phyloP scores from a whole-genome alignment of 2,888 invertebrate species.

The Hartigia nigra region DNA sequence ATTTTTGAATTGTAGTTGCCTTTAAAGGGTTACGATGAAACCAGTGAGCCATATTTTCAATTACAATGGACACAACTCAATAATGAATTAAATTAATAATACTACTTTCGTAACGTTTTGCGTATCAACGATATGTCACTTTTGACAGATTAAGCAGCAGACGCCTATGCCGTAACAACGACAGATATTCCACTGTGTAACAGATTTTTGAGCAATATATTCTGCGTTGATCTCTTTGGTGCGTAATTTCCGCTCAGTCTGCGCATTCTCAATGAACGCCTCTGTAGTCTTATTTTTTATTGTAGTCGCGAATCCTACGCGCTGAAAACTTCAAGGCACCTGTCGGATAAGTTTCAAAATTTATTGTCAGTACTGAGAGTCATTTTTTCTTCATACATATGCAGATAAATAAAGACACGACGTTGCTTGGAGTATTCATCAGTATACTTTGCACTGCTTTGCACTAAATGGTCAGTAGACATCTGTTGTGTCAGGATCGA shows the following conservation, averaged over 20 bases:
- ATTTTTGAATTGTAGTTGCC: slow-evolving; percentile 67
- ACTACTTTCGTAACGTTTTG: neutral
- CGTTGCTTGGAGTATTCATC: neutral
- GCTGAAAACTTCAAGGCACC: neutral
- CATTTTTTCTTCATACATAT: neutral
- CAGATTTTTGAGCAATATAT: neutral
- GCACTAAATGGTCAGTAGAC: too few species aligned
- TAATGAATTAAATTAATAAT: neutral
- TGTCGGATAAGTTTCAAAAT: too few species aligned
- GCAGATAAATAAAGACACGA: too few species aligned
- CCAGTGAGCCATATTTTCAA: slow-evolving; percentile 66
- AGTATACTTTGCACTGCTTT: neutral
- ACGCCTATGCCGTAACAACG: slow-evolving; percentile 20
- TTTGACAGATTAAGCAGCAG: slow-evolving; percentile 41
- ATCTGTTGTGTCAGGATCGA: neutral
- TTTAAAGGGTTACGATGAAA: slow-evolving; percentile 75
- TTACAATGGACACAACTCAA: neutral
- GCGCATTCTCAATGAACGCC: neutral
- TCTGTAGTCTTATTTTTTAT: neutral
- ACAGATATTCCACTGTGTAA: slow-evolving; percentile 36
- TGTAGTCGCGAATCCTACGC: neutral
- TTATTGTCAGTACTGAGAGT: neutral
- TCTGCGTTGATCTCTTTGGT: neutral
- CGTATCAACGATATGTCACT: slow-evolving; percentile 13
- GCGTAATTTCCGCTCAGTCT: slow-evolving; percentile 24